phyloP scores from a whole-genome alignment of 2,797 vertebrate genomes.

The Neosilurus mollespiculum region DNA sequence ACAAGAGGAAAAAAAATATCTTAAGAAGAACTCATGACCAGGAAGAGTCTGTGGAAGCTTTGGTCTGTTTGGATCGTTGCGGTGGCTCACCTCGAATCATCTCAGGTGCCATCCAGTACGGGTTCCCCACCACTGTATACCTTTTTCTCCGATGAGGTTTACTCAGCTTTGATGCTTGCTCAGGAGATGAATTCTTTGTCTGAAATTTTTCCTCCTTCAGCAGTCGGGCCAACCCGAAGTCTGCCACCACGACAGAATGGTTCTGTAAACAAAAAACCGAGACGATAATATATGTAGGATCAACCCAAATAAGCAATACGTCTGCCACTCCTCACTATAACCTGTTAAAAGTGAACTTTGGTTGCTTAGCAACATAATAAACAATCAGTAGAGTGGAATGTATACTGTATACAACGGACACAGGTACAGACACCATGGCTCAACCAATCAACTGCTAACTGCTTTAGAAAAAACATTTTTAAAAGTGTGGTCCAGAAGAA shows the following conservation, averaged over 20 bases:
- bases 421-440: background rate
- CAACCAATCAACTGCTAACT: background rate
- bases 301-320: background rate
- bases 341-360: background rate
- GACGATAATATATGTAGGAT: background rate
- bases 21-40: background rate
- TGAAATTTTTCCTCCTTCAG: slow-evolving; percentile 83
- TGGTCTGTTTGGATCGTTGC: background rate
- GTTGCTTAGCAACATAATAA: background rate
- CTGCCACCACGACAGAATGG: slow-evolving; percentile 92
- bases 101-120: slow-evolving; percentile 99
- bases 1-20: background rate
- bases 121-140: slow-evolving; percentile 96
- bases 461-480: background rate
- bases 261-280: slow-evolving; percentile 71
- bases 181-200: slow-evolving; percentile 61
- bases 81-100: slow-evolving; percentile 89
- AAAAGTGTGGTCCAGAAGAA: background rate
- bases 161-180: slow-evolving; percentile 76
- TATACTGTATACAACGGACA: background rate
- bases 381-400: background rate
- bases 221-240: slow-evolving; percentile 90
- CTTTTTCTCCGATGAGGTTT: slow-evolving; percentile 87
- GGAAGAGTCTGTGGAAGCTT: background rate
- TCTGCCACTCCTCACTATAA: background rate